Conservation (phyloP, 1,140 invertebrate species). For the Apis cerana region DNA sequence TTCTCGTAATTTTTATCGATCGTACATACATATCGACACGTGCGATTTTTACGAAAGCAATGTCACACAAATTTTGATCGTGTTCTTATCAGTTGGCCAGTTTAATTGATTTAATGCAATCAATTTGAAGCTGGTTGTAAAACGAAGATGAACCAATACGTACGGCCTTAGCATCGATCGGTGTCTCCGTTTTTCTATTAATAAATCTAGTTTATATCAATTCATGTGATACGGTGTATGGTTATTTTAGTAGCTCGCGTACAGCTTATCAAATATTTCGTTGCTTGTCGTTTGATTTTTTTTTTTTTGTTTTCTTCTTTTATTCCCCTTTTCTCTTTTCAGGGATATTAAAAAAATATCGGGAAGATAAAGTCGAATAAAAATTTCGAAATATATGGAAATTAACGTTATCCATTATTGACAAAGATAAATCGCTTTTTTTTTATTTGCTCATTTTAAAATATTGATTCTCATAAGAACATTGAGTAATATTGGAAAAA, state of each 20-base stretch:
- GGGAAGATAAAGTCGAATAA: too few species aligned
- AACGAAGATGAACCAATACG: background rate
- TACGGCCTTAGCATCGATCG: constrained; percentile 26
- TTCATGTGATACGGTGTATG: constrained; percentile 5
- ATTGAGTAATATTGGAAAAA: too few species aligned
- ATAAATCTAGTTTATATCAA: constrained; percentile 38
- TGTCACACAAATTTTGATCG: background rate
- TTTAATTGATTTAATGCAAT: background rate
- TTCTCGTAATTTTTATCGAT: too few species aligned
- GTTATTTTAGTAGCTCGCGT: constrained; percentile 3
- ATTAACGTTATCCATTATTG: too few species aligned
- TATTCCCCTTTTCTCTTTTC: too few species aligned
- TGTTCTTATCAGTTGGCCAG: background rate
- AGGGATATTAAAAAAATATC: background rate
- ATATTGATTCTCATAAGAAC: too few species aligned
- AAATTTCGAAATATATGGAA: background rate
- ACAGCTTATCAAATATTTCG: too few species aligned
- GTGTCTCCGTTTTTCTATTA: constrained; percentile 40
- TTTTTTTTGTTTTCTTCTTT: background rate
- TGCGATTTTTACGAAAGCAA: too few species aligned
- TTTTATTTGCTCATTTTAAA: too few species aligned
- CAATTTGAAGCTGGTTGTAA: background rate
- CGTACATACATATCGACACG: background rate
- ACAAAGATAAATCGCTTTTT: too few species aligned
- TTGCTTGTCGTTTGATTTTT: background rate